Evolutionary conservation across 2,888 invertebrate genomes (phyloP), one percentile per base, ranked within the genome.

Genomic region (Pseudoips prasinana): DNA sequence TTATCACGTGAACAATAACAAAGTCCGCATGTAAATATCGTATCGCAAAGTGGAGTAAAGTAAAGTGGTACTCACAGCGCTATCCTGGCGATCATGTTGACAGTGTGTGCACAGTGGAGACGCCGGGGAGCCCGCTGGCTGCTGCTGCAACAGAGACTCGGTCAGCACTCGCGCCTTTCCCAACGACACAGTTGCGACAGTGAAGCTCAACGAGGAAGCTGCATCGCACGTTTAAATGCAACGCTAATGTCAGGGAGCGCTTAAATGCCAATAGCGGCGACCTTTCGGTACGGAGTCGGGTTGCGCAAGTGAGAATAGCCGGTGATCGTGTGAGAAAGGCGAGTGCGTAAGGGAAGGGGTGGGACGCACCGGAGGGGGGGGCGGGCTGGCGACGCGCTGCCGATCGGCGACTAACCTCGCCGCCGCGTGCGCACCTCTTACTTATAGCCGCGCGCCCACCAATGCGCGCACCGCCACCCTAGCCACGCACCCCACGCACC

Each of bases 191-290:
- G 76, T 87, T 86, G 84, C 86, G 80, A 86, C 85, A 86, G 78
- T 80, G 71, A 78, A 78, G 77, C 78, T 84, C 78, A 77, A 85
- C 78, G 72, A 84, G 86, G 86, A 86, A 85, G 86, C 85, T 81
- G 82, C 83, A 83, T 80, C 82, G 73, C 78, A 81, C 75, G 76
- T 80, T 79, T 78, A 80, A 81, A 84, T 85, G 86, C 86, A 86
- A 82, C 82, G 74, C 73, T 86, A 88, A 88, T 87, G 87, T 84
- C 87, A 88, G 78, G 85, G 85, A 84, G 82, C 83, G 82, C 70
- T 81, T 82, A 87, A 87, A 88, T 88, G 87, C 84, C 87, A 87
- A 84, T 84, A 84, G 73, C 71, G 81, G 68, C 80, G 87, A 88
- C 87, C 87, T 88, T 88, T 86, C 69, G 65, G 79, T 79, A 77